phyloP scores from a whole-genome alignment of 2,113 vertebrate genomes.

The Cyphomyrus plagiostoma region DNA sequence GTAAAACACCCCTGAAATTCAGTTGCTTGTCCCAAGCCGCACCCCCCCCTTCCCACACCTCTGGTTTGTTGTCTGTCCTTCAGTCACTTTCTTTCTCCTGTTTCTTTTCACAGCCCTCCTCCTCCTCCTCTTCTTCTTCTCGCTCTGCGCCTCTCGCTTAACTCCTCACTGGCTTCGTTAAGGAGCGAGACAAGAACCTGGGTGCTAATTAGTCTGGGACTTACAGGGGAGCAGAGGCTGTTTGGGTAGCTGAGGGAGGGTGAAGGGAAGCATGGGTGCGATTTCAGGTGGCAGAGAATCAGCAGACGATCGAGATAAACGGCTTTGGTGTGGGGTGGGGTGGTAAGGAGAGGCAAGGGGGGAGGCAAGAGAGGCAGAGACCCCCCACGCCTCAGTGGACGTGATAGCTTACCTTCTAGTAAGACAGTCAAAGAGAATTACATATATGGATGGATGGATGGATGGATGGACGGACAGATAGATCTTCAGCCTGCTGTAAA shows the following conservation, averaged over 20 bases:
- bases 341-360: background rate
- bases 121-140: background rate
- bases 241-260: constrained; percentile 24
- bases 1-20: background rate
- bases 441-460: too few species aligned
- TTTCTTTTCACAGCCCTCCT: background rate
- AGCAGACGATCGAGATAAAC: background rate
- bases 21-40: background rate
- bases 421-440: background rate
- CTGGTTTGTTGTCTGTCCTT: background rate
- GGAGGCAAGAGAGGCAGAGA: too few species aligned
- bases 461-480: background rate
- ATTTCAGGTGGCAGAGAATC: background rate
- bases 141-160: constrained; percentile 15
- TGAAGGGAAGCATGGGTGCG: background rate
- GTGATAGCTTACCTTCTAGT: background rate
- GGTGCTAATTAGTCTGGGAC: constrained; percentile 48
- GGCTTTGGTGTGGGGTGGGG: background rate
- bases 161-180: constrained; percentile 40
- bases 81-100: background rate
- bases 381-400: background rate
- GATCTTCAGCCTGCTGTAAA: background rate
- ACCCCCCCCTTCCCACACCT: background rate
- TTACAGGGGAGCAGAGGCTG: constrained; percentile 29
- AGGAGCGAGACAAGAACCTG: constrained; percentile 31